A percentile compares a stretch with the other conserved stretches of the same genome.
Evolutionary conservation across 1,140 invertebrate species (phyloP).

Genomic region (Maconellicoccus hirsutus): DNA sequence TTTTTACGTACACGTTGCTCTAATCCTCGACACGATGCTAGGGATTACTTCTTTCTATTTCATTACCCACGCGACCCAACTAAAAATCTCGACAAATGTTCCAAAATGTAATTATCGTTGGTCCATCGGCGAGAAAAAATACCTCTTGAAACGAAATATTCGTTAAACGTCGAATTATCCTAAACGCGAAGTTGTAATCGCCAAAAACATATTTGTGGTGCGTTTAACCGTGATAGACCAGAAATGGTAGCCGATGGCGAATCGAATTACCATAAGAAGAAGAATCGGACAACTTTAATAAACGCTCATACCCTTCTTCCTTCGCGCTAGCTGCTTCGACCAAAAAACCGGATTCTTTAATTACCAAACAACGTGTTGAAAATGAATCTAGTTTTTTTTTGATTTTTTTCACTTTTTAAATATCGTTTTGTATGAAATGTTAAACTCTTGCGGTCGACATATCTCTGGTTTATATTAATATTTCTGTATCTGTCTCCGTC

Average conservation of each 20-base stretch:
- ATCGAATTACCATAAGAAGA: constrained; percentile 16
- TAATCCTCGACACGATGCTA: not conserved
- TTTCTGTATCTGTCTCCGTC: no score
- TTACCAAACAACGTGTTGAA: constrained; percentile 21
- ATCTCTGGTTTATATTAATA: no score
- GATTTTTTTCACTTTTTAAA: no score
- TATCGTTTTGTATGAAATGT: no score
- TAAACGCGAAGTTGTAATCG: no score
- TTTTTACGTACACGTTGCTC: not conserved
- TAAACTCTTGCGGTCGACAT: no score
- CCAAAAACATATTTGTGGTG: not conserved
- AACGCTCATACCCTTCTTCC: not conserved
- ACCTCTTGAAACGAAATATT: no score
- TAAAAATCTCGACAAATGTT: not conserved
- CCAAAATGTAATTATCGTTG: not conserved
- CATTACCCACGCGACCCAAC: not conserved
- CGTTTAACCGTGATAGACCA: constrained; percentile 13
- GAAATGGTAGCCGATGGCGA: constrained; percentile 17
- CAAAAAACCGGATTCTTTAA: constrained; percentile 16
- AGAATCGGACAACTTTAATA: constrained; percentile 20
- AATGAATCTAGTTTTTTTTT: constrained; percentile 9
- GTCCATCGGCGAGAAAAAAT: not conserved
- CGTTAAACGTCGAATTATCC: no score
- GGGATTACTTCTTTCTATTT: not conserved
- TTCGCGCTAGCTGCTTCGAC: not conserved